phyloP scores from a whole-genome alignment of 2,113 vertebrate species.

The Drymodes brunneopygia region DNA sequence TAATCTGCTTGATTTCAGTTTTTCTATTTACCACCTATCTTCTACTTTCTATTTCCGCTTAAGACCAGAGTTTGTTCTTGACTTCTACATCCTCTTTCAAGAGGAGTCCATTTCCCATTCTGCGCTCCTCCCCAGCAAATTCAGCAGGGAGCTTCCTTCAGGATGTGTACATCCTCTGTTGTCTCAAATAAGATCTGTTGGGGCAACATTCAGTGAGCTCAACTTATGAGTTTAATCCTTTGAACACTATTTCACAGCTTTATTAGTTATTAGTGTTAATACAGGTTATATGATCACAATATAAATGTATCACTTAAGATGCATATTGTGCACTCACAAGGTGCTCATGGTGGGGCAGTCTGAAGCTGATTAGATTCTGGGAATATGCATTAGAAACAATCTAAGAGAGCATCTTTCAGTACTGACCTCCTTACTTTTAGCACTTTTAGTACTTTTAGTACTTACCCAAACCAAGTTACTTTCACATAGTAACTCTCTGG shows the following conservation, averaged over 20 bases:
- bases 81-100: not conserved
- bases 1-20: not conserved
- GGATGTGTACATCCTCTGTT: not conserved
- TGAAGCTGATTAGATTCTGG: not conserved
- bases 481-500: conserved; percentile 51
- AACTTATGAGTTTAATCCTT: not conserved
- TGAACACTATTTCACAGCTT: not conserved
- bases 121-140: not conserved
- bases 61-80: not conserved
- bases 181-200: not conserved
- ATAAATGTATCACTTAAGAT: not conserved
- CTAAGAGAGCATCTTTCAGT: not conserved
- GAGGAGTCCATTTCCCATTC: rapidly evolving
- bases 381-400: not conserved
- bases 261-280: not conserved
- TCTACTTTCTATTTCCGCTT: not conserved
- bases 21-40: not conserved
- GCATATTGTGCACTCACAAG: not conserved
- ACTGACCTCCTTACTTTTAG: not conserved
- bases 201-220: not conserved
- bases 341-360: not conserved
- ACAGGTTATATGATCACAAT: not conserved
- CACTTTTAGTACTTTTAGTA: not conserved
- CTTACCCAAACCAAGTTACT: not conserved
- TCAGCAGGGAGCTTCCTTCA: not conserved